Evolutionary conservation across 2,797 vertebrate species (phyloP).

Genomic region (Parambassis ranga): DNA sequence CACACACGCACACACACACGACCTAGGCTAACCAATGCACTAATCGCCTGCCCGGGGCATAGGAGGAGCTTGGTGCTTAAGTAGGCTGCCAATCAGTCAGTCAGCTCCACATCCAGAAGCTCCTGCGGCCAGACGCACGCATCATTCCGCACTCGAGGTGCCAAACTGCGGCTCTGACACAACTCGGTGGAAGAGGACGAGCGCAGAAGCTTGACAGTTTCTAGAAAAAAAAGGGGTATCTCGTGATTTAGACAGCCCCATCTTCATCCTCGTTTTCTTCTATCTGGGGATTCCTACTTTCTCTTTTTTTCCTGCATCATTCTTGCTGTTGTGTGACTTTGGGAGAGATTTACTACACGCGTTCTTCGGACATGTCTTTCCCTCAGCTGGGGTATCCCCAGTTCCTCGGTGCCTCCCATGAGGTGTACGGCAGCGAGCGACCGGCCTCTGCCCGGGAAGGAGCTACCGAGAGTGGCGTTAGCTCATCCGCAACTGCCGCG

Average conservation of each 20-base stretch:
- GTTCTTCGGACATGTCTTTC: constrained; percentile 89
- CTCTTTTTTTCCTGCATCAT: constrained; percentile 30
- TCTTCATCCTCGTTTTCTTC: constrained; percentile 38
- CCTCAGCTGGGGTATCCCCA: constrained; percentile 96
- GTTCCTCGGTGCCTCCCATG: constrained; percentile 90
- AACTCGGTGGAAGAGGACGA: constrained; percentile 72
- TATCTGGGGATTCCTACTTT: constrained; percentile 64
- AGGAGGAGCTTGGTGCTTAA: constrained; percentile 93
- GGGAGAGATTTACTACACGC: constrained; percentile 54
- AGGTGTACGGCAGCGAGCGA: constrained; percentile 89
- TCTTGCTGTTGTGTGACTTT: constrained; percentile 47
- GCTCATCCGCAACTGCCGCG: constrained; percentile 83
- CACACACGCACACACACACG: constrained; percentile 51
- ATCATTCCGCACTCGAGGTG: constrained; percentile 90
- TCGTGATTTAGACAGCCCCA: constrained; percentile 68
- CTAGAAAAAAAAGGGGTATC: constrained; percentile 41
- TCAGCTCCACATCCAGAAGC: constrained; percentile 97
- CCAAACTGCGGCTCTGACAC: constrained; percentile 87
- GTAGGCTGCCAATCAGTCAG: constrained; percentile 98
- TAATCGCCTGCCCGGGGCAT: constrained; percentile 89
- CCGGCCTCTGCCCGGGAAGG: constrained; percentile 87
- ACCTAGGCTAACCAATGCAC: constrained; percentile 84
- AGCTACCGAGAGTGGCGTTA: constrained; percentile 82
- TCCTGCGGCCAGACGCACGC: constrained; percentile 88
- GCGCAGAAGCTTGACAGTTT: constrained; percentile 75